Base-by-base conservation (phyloP, 2,113 vertebrate species). In the Alces alces region DNA sequence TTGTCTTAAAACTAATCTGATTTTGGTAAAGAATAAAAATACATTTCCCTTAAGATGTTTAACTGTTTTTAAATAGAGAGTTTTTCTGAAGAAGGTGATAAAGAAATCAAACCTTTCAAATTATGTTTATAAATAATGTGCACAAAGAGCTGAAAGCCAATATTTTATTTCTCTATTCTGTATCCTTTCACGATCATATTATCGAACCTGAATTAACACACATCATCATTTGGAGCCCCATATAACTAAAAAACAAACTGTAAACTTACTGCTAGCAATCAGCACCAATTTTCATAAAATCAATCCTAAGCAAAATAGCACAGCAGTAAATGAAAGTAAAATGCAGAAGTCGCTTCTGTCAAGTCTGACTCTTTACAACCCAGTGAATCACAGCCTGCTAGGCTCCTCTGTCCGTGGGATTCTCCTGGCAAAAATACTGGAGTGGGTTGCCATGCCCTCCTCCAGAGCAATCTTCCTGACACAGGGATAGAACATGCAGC, bases 211-310 rank as follows among this genome's bases (percentile, higher is more conserved):
- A 92, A 94, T 79, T 86, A 87, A 57, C 45, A 76, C 1, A 52
- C 21, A 1, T 54, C 10, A 85, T 82, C 5, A 25, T 73, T 91
- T 93, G 45, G 12, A 9, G 23, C 15, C 3, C n/a, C 5, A 25
- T 27, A 36, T 33, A 83, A 36, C 52, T 58, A 36, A 86, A 95
- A 91, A 55, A 3, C 6, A 92, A 93, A 23, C 55, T 89, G 57
- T 45, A 95, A 97, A 86, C 25, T 91, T 3, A 79, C 25, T 36
- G 21, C 54, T 79, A 66, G 13, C 7, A 84, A 33, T 61, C 95
- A 52, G 30, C 50, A 50, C 17, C 11, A 86, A 91, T 89, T 98
- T 93, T 93, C 7, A 91, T 91, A 25, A 76, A 82, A 88, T 89
- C 25, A 85, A 27, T 19, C 2, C 33, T 60, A 89, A 70, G 73